Percentiles rank a stretch among this genome's conserved stretches.
These are phyloP conservation scores for Megalopta genalis DNA, from an alignment of 1,140 invertebrate genomes.

Conservation along the genomic window DNA sequence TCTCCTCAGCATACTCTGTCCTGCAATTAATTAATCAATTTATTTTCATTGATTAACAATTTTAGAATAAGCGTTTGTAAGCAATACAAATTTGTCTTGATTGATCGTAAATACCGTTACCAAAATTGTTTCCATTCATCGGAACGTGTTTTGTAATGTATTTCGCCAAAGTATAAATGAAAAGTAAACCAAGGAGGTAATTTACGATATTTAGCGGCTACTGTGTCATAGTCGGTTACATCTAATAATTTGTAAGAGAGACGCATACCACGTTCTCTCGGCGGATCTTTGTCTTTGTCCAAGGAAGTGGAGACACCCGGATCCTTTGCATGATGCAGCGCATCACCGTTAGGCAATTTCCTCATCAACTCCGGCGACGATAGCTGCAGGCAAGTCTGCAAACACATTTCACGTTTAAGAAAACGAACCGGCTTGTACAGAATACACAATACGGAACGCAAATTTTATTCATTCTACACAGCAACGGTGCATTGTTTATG, in stretches of 20 bases:
- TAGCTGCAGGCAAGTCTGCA: constrained; percentile 77
- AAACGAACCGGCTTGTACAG: background rate
- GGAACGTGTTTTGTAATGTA: too few species aligned
- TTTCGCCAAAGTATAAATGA: too few species aligned
- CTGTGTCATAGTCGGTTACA: too few species aligned
- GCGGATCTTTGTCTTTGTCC: constrained; percentile 62
- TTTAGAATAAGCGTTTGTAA: too few species aligned
- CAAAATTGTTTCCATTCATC: too few species aligned
- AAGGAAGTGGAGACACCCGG: constrained; percentile 60
- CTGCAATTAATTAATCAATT: constrained; percentile 33
- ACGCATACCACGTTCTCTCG: constrained; percentile 57
- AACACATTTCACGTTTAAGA: constrained; percentile 32
- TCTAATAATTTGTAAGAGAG: background rate
- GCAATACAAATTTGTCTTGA: too few species aligned
- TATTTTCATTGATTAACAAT: too few species aligned
- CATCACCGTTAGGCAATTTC: constrained; percentile 77
- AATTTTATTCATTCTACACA: too few species aligned
- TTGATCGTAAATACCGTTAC: too few species aligned
- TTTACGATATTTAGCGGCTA: too few species aligned
- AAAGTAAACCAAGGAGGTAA: too few species aligned
- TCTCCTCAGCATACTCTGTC: constrained; percentile 63
- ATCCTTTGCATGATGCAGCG: constrained; percentile 67
- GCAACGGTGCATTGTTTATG: too few species aligned
- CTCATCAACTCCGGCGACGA: constrained; percentile 77
- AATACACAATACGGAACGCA: background rate